Percentiles rank a stretch among this genome's conserved stretches.
Evolutionary conservation across 2,888 invertebrate species (phyloP).

Genomic region (Meliscaeva auricollis): DNA sequence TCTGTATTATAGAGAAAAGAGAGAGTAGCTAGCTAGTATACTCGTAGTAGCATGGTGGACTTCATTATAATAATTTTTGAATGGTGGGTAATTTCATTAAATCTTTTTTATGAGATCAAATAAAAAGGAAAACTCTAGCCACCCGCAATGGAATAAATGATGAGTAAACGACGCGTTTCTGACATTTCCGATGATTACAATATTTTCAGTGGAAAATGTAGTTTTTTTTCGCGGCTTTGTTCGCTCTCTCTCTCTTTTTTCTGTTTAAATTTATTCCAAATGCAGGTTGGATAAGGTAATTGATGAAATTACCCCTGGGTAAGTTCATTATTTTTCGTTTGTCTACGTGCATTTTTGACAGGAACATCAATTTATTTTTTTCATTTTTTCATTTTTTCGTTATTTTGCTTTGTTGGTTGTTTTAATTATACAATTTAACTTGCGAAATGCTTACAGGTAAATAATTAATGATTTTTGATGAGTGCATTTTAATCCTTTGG

Average conservation of each 20-base stretch:
- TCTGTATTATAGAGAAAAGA: constrained; percentile 10
- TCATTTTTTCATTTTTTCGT: neutral
- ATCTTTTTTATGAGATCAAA: constrained; percentile 59
- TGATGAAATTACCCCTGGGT: constrained; percentile 70
- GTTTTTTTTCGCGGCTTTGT: neutral
- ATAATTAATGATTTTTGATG: constrained; percentile 47
- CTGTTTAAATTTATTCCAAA: constrained; percentile 53
- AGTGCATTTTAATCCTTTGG: constrained; percentile 38
- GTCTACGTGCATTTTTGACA: constrained; percentile 60
- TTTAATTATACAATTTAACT: constrained; percentile 42
- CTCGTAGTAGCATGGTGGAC: constrained; percentile 37
- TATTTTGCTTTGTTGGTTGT: constrained; percentile 11
- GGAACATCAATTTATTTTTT: constrained; percentile 30
- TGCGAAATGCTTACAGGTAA: constrained; percentile 24
- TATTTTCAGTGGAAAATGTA: constrained; percentile 55
- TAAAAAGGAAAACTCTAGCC: constrained; percentile 58
- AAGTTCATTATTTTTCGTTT: constrained; percentile 68
- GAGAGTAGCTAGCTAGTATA: neutral
- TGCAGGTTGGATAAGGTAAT: constrained; percentile 62
- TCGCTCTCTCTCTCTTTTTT: neutral
- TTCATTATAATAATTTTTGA: constrained; percentile 58
- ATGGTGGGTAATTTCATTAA: constrained; percentile 68
- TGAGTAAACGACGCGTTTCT: constrained; percentile 73
- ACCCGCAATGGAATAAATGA: constrained; percentile 74
- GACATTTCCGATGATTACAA: constrained; percentile 76